These are phyloP conservation scores for Actinia tenebrosa DNA, from an alignment of 64 coral and sea anemone species.

Conservation along the genomic window DNA sequence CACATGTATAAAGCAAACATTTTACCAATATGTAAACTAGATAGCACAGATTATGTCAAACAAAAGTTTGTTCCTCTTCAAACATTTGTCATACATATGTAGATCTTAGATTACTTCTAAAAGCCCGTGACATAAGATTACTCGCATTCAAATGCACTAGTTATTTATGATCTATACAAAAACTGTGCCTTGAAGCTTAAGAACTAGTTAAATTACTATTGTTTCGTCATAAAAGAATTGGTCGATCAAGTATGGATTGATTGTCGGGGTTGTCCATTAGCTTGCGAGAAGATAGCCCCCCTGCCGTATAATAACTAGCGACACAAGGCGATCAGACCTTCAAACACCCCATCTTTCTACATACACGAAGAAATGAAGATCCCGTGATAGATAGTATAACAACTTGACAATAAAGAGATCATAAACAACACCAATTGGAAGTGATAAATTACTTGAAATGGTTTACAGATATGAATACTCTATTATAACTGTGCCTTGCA, in stretches of 20 bases:
- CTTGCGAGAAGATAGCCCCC: background rate
- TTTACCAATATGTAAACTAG: constrained; percentile 24
- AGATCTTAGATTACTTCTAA: background rate
- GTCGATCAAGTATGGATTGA: background rate
- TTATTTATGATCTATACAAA: background rate
- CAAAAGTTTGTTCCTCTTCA: background rate
- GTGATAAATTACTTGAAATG: background rate
- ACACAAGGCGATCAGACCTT: background rate
- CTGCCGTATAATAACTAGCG: background rate
- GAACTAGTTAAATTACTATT: background rate
- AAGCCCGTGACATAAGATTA: background rate
- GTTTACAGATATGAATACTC: background rate
- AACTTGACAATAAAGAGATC: background rate
- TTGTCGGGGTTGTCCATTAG: background rate
- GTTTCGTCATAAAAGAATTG: background rate
- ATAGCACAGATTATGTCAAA: constrained; percentile 7
- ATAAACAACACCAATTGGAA: background rate
- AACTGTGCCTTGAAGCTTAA: background rate
- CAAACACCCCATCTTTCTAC: background rate
- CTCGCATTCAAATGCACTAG: background rate
- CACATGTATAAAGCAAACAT: background rate
- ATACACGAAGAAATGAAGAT: background rate
- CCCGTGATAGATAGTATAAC: background rate
- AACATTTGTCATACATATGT: background rate
- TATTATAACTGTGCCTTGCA: background rate